Percentiles rank a stretch among this genome's conserved stretches.
Conservation (phyloP, 2,797 vertebrate species). For the Phrynocephalus vlangalii region DNA sequence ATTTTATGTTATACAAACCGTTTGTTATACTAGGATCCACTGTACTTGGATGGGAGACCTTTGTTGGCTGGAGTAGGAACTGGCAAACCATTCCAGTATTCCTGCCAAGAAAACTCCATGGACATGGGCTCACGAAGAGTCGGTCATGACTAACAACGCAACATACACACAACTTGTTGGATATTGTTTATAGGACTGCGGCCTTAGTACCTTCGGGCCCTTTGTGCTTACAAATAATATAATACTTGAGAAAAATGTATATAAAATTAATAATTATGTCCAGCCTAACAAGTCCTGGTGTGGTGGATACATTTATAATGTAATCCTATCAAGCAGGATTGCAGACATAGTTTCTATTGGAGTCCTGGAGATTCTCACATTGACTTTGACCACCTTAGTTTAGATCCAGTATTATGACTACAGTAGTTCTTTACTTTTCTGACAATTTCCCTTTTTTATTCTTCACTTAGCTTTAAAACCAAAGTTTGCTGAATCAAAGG, state of each 20-base stretch:
- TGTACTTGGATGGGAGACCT: too few species aligned
- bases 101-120: too few species aligned
- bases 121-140: too few species aligned
- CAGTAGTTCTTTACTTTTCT: neutral
- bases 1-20: too few species aligned
- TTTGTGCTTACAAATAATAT: neutral
- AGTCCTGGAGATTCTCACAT: neutral
- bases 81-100: too few species aligned
- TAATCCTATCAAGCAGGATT: neutral
- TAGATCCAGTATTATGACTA: neutral
- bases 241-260: neutral
- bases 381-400: neutral
- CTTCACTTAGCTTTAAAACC: conserved; percentile 89
- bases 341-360: neutral
- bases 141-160: too few species aligned
- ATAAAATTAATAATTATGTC: neutral
- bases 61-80: too few species aligned
- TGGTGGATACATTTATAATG: neutral
- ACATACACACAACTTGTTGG: neutral
- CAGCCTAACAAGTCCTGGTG: neutral
- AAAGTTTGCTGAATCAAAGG: conserved; percentile 96
- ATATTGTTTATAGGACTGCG: neutral
- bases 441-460: neutral
- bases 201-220: too few species aligned
- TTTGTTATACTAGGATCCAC: too few species aligned